Evolutionary conservation across 2,888 invertebrate genomes (phyloP), one percentile per base, ranked within the genome.

Genomic region (Torymus tubicola): DNA sequence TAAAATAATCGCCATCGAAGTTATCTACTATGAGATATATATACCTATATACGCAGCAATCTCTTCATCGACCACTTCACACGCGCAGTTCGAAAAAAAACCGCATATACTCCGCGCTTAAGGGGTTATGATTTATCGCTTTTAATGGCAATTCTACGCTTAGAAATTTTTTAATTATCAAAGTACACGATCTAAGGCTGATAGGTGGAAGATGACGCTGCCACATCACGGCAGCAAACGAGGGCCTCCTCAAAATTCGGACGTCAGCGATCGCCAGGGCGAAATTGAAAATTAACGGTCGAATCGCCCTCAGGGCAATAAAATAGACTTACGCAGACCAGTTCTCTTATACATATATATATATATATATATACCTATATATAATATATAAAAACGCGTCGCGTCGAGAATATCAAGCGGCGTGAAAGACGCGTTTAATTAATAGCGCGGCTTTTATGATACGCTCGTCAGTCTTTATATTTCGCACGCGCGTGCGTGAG

Each of bases 241-340:
- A 57, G 21, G 13, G 21, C 1, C 31, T 16, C 63, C 16, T 24
- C 50, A 21, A 21, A 11, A 13, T 42, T 10, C 67, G 57, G 31
- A 14, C 21, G 50, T 16, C 16, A n/a, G 42, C 42, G 53, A 11
- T 61, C 3, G n/a, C 14, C 68, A 53, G 52, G 61, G 58, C 60
- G 57, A 77, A 81, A 81, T 81, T 77, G 72, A 81, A 81, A 77
- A 76, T 80, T 80, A 80, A 75, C 67, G 53, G 67, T 78, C 67
- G 78, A 67, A 60, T 79, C 75, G 58, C 42, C 57, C 8, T 42
- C 3, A 21, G n/a, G 42, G 24, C 69, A 69, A 65, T 64, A 77
- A 81, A 77, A 65, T 72, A 76, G 77, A 69, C 14, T 8, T 18
- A n/a, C n/a, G 42, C 58, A 1, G n/a, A 42, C 42, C 42, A 42